These are phyloP conservation scores for Scaeva pyrastri DNA, from an alignment of 2,888 invertebrate genomes.

Conservation along the genomic window DNA sequence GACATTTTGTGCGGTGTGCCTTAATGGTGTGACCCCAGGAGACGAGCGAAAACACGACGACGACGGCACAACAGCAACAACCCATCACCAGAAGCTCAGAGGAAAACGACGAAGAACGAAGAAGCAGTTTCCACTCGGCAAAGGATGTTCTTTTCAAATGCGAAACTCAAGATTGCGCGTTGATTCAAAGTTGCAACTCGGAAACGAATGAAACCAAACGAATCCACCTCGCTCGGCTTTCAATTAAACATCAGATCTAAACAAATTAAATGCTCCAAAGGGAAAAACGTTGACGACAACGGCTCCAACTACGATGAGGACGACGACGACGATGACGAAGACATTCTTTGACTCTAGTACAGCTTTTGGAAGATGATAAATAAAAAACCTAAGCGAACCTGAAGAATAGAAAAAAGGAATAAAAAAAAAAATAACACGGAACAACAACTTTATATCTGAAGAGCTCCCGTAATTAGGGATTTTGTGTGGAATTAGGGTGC, in stretches of 20 bases:
- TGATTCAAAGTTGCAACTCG: conserved; percentile 62
- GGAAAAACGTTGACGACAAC: conserved; percentile 18
- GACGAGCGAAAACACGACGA: conserved; percentile 4
- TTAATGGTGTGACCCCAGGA: conserved; percentile 51
- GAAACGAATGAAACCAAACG: conserved; percentile 37
- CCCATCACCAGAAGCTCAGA: too few relatives aligned
- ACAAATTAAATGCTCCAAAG: conserved; percentile 69
- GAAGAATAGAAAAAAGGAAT: neutral
- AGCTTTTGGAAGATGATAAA: neutral
- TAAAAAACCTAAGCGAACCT: conserved; percentile 12
- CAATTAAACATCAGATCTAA: conserved; percentile 61
- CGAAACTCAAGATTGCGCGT: conserved; percentile 64
- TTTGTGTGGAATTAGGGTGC: conserved; percentile 54
- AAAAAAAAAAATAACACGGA: conserved; percentile 38
- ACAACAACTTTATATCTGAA: conserved; percentile 50
- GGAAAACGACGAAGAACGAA: neutral
- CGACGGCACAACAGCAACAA: too few relatives aligned
- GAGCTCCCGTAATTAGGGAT: conserved; percentile 71
- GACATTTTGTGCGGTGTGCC: conserved; percentile 63
- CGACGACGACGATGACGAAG: neutral
- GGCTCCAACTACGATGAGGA: conserved; percentile 7
- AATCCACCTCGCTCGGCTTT: conserved; percentile 46
- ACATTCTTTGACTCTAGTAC: neutral
- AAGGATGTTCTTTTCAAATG: conserved; percentile 58
- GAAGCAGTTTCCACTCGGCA: neutral